Evolutionary conservation across 2,888 invertebrate genomes (phyloP).

Genomic region (Phengaris arion): DNA sequence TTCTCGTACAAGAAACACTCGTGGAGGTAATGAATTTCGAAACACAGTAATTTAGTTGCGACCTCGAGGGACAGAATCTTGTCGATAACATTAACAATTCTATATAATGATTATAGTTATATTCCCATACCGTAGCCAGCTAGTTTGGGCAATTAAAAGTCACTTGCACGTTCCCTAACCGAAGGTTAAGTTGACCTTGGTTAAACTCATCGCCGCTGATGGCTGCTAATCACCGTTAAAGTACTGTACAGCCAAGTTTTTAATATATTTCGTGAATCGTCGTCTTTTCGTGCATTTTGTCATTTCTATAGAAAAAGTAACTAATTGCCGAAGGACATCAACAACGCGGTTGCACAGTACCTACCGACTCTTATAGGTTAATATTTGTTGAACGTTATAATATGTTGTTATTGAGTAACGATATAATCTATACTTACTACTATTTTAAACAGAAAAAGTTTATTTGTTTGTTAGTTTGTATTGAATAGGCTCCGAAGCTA

Average conservation of each 20-base stretch:
- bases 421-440: no score
- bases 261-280: no score
- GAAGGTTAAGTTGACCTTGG: slow-evolving; percentile 18
- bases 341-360: no score
- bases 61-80: background rate
- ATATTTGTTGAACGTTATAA: no score
- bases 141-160: slow-evolving; percentile 44
- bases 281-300: no score
- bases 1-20: background rate
- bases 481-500: no score
- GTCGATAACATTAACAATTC: background rate
- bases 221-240: background rate
- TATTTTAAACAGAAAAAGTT: no score
- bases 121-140: slow-evolving; percentile 11
- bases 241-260: background rate
- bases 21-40: background rate
- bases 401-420: no score
- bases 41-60: background rate
- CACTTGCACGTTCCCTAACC: slow-evolving; percentile 37
- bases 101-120: slow-evolving; percentile 8
- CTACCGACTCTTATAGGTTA: no score
- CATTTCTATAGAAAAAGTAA: no score
- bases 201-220: background rate
- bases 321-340: no score
- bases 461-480: no score